Percentiles rank a stretch among this genome's conserved stretches.
Evolutionary conservation across 2,888 invertebrate species (phyloP).

Genomic region (Smittia sp.): DNA sequence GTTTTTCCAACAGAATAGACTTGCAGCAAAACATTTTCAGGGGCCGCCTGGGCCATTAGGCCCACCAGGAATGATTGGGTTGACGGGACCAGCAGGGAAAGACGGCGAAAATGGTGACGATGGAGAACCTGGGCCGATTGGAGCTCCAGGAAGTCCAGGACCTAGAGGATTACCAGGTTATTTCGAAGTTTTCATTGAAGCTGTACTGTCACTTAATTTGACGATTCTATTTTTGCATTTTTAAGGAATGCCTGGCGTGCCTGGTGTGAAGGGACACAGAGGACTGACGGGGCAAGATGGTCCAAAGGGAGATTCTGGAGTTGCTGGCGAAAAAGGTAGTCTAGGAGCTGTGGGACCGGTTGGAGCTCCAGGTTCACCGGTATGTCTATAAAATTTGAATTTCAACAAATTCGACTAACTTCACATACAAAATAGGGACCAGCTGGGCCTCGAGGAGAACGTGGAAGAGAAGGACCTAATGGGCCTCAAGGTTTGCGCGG

Average conservation of each 20-base stretch:
- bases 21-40: slow-evolving; percentile 52
- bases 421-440: slow-evolving; percentile 72
- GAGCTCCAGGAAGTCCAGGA: slow-evolving; percentile 57
- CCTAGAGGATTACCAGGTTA: slow-evolving; percentile 69
- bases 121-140: slow-evolving; percentile 49
- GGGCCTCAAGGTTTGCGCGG: slow-evolving; percentile 69
- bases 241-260: slow-evolving; percentile 72
- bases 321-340: slow-evolving; percentile 71
- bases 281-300: slow-evolving; percentile 79
- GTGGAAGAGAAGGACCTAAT: slow-evolving; percentile 78
- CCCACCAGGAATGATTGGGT: slow-evolving; percentile 60
- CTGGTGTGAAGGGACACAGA: slow-evolving; percentile 79
- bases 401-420: slow-evolving; percentile 31
- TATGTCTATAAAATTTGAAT: slow-evolving; percentile 43
- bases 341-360: slow-evolving; percentile 67
- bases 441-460: slow-evolving; percentile 75
- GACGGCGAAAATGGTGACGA: slow-evolving; percentile 65
- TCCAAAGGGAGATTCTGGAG: slow-evolving; percentile 75
- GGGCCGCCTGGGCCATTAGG: slow-evolving; percentile 54
- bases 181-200: slow-evolving; percentile 59
- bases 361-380: slow-evolving; percentile 63
- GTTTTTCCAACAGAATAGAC: slow-evolving; percentile 42
- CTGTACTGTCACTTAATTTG: slow-evolving; percentile 42
- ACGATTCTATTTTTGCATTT: background rate
- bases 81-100: slow-evolving; percentile 68